These are phyloP conservation scores for Calliopsis andreniformis DNA, from an alignment of 1,140 invertebrate species.

Conservation along the genomic window DNA sequence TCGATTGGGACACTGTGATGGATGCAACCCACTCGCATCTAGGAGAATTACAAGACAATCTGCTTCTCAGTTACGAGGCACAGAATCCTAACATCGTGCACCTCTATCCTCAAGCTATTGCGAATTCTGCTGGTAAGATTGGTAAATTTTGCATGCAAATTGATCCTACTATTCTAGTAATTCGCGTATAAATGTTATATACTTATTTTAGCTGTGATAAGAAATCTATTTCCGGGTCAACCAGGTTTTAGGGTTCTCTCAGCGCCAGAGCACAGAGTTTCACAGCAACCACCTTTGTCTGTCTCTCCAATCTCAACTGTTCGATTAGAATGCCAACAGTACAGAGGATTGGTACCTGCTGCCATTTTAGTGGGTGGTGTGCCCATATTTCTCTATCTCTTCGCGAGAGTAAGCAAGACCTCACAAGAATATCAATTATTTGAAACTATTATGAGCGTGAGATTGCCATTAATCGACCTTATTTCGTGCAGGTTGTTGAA, in stretches of 20 bases:
- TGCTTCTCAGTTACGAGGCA: conserved; percentile 83
- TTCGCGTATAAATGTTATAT: conserved; percentile 8
- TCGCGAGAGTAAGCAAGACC: conserved; percentile 81
- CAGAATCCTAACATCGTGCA: conserved; percentile 82
- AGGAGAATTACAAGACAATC: conserved; percentile 83
- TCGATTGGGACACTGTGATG: conserved; percentile 80
- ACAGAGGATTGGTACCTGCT: conserved; percentile 82
- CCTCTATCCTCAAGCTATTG: conserved; percentile 83
- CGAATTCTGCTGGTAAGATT: conserved; percentile 80
- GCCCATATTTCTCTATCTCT: conserved; percentile 84
- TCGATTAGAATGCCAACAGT: conserved; percentile 78
- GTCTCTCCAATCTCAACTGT: conserved; percentile 72
- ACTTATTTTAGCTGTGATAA: conserved; percentile 69
- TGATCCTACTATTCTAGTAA: too few relatives aligned
- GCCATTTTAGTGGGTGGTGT: conserved; percentile 83
- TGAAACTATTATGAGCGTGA: neutral
- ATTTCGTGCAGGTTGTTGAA: conserved; percentile 82
- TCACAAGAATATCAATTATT: neutral
- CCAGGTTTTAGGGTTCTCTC: conserved; percentile 80
- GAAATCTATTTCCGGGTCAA: conserved; percentile 79
- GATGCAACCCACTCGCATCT: conserved; percentile 78
- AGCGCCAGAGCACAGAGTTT: conserved; percentile 77
- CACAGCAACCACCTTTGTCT: conserved; percentile 80
- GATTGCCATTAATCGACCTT: neutral
- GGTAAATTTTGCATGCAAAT: neutral